Base-by-base conservation (phyloP, 1,140 invertebrate species). In the Zaprionus ornatus region DNA sequence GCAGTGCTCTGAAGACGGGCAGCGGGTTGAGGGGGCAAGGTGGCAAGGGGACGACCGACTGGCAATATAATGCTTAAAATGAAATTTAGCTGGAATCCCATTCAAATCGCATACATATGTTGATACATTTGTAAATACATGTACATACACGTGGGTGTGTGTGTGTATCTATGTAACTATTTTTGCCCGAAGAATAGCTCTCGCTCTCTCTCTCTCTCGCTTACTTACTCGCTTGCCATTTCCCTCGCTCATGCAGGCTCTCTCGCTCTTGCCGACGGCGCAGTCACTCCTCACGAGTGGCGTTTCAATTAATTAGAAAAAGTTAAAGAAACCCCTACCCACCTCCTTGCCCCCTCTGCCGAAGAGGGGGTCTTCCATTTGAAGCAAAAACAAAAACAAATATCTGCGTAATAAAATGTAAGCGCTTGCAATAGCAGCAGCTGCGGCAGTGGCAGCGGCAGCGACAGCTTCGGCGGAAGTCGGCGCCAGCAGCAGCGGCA, bases 251-350 rank as follows among this genome's bases (percentile, higher is more conserved):
- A 62, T 29, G n/a, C 37, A n/a, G 15, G 19, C 66, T 50, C 79
- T 63, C 42, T 21, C 15, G 4, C 12, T 19, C 55, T 25, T 57
- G 32, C 56, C 70, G 64, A 52, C 80, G 81, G 77, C 52, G 74
- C 76, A 71, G 78, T 86, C 82, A 78, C 82, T 87, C 60, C 79
- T 76, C 79, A 77, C 77, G 77, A 90, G 85, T 85, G 85, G 82
- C 85, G 86, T 90, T 88, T 90, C 85, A 90, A 90, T 90, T 90
- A 90, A 90, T 90, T 90, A 90, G 85, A 90, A 90, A 90, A 90
- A 90, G 84, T 88, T 88, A 88, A 87, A 90, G 82, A 90, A 90
- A 90, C 70, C 72, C 62, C 77, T 13, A 23, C 45, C 37, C 37
- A 52, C 15, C 59, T 21, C 19, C 45, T 29, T 3, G 19, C 27